Percentiles rank a stretch among this genome's conserved stretches.
These are phyloP conservation scores for Heliconius erato DNA, from an alignment of 2,888 invertebrate species.

Conservation along the genomic window DNA sequence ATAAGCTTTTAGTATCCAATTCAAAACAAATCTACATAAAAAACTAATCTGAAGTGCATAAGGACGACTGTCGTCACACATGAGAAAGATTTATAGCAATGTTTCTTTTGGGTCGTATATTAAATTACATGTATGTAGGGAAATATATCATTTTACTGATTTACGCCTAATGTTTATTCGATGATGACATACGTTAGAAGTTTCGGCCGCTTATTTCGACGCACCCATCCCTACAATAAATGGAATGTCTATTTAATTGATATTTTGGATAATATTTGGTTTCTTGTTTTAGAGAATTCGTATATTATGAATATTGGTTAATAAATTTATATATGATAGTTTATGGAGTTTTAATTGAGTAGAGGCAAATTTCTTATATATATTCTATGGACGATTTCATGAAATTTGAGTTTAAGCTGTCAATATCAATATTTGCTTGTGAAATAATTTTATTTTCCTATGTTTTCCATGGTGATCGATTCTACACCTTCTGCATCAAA, in stretches of 20 bases:
- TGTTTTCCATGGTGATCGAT: no score
- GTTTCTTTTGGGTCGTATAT: slow-evolving; percentile 26
- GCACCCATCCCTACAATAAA: slow-evolving; percentile 1
- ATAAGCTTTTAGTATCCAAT: background rate
- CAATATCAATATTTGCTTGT: no score
- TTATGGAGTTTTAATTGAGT: background rate
- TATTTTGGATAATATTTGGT: background rate
- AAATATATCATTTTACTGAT: slow-evolving; percentile 33
- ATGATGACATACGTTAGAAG: slow-evolving; percentile 40
- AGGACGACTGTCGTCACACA: background rate
- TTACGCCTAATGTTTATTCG: slow-evolving; percentile 36
- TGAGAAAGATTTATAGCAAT: slow-evolving; percentile 33
- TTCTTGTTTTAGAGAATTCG: background rate
- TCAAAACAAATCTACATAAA: background rate
- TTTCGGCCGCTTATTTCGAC: slow-evolving; percentile 28
- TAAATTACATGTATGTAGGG: slow-evolving; percentile 9
- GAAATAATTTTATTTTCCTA: no score
- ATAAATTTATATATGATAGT: background rate
- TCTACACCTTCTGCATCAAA: no score
- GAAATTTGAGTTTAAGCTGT: no score
- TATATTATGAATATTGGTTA: background rate
- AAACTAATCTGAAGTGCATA: slow-evolving; percentile 19
- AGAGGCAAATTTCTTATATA: background rate
- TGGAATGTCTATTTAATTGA: background rate
- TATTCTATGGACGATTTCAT: no score